These are phyloP conservation scores for Tribolium madens DNA, from an alignment of 1,140 invertebrate genomes.

Conservation along the genomic window DNA sequence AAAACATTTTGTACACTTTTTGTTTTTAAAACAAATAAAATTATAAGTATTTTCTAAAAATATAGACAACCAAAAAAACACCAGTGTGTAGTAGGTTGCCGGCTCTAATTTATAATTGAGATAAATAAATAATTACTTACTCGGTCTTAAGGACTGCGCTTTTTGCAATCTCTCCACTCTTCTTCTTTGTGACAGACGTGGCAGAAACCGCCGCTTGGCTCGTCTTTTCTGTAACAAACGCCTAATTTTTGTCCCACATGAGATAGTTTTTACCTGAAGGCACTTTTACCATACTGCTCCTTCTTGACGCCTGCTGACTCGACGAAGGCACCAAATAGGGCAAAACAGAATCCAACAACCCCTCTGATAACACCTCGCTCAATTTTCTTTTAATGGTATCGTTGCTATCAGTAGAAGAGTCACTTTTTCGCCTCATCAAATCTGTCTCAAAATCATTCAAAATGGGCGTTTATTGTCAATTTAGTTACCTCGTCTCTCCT, in stretches of 20 bases:
- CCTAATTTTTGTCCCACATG: not conserved
- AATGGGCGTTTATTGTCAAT: not conserved
- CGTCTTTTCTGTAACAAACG: not conserved
- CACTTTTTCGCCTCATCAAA: not conserved
- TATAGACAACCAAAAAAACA: too few relatives aligned
- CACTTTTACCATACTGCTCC: not conserved
- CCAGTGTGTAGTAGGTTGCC: too few relatives aligned
- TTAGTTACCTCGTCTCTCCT: slow-evolving; percentile 4
- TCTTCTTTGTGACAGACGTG: slow-evolving; percentile 3
- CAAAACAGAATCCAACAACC: slow-evolving; percentile 81
- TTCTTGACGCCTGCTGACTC: not conserved
- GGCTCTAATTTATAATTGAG: too few relatives aligned
- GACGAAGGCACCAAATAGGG: slow-evolving; percentile 62
- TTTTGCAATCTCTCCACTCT: slow-evolving; percentile 1
- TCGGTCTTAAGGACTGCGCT: not conserved
- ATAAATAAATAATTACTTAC: too few relatives aligned
- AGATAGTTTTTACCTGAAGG: not conserved
- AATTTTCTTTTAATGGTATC: slow-evolving; percentile 66
- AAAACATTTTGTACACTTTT: too few relatives aligned
- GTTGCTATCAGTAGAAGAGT: not conserved
- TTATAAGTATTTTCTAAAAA: too few relatives aligned
- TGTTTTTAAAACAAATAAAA: too few relatives aligned
- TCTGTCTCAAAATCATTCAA: not conserved
- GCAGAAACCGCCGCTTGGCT: not conserved
- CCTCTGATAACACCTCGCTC: slow-evolving; percentile 79